Base-by-base conservation (phyloP, 2,113 vertebrate species). In the Indri indri region DNA sequence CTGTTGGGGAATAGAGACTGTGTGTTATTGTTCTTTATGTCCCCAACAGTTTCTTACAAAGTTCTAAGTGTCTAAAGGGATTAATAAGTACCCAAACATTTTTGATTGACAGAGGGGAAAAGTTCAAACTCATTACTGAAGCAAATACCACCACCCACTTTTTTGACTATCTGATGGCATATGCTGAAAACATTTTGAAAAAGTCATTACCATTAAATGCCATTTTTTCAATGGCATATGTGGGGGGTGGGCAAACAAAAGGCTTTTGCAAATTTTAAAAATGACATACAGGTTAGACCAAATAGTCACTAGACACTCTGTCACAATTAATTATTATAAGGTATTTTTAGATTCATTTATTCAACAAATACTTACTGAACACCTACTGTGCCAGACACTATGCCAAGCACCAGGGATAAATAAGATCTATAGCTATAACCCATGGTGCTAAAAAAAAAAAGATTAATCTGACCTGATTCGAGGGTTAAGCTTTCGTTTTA, bases 111-210 rank as follows among this genome's bases (percentile, higher is more conserved):
- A 91, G 70, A 92, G 66, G 12, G 63, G 66, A 71, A 91, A 94
- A 85, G 37, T 80, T 92, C 71, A 71, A 96, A 88, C 37, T 94
- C 90, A 93, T 81, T 90, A 85, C 40, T 71, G 37, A 93, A 97
- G 94, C 50, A 95, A 89, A 73, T 34, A 76, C 17, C 86, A 65
- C 20, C 74, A 70, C 16, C 52, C 77, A 71, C 37, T 80, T 92
- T 92, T 95, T 68, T 71, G 70, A 92, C 59, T 47, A 79, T n/a
- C 79, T 93, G 32, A 27, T 93, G n/a, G 52, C 47, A 6, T 8
- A 40, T 8, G 27, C 73, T 47, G 20, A 66, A 89, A 93, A 91
- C 83, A 68, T 70, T 59, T 27, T 87, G 54, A 86, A 93, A 81
- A 95, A 74, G 54, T 82, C 86, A 88, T 76, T 94, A 63, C 54